These are phyloP conservation scores for Apis laboriosa DNA, from an alignment of 1,140 invertebrate species.

Conservation along the genomic window DNA sequence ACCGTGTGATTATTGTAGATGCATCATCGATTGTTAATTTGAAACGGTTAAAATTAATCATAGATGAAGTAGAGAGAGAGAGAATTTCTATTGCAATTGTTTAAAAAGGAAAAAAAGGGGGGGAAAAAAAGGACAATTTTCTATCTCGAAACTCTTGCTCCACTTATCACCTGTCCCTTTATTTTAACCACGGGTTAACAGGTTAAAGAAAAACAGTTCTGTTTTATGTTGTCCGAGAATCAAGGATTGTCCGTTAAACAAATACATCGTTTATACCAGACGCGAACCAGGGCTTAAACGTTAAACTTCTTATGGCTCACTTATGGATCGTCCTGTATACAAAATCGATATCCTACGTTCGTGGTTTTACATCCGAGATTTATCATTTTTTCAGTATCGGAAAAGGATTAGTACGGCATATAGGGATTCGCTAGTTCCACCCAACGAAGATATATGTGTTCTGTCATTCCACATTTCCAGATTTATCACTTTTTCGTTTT, in stretches of 20 bases:
- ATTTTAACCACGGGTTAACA: no score
- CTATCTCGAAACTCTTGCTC: not conserved
- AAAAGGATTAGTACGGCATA: constrained; percentile 65
- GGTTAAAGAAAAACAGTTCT: not conserved
- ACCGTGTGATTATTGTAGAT: no score
- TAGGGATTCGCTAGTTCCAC: constrained; percentile 63
- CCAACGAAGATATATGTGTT: constrained; percentile 66
- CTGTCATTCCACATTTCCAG: constrained; percentile 66
- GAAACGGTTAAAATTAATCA: no score
- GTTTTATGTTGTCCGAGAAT: not conserved
- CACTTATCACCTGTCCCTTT: not conserved
- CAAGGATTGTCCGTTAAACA: not conserved
- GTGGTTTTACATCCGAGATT: constrained; percentile 65
- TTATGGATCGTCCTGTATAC: constrained; percentile 44
- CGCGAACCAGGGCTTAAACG: not conserved
- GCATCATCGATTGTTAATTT: no score
- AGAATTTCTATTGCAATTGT: no score
- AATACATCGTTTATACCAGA: constrained; percentile 4
- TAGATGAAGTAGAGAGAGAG: no score
- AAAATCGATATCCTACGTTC: constrained; percentile 53
- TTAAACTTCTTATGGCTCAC: constrained; percentile 36
- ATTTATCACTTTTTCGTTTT: constrained; percentile 67
- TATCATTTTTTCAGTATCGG: constrained; percentile 70
- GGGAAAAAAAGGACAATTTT: no score
- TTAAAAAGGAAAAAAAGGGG: no score